A percentile compares a stretch with the other conserved stretches of the same genome.
phyloP scores from a whole-genome alignment of 2,113 vertebrate species.

The Murina feae region DNA sequence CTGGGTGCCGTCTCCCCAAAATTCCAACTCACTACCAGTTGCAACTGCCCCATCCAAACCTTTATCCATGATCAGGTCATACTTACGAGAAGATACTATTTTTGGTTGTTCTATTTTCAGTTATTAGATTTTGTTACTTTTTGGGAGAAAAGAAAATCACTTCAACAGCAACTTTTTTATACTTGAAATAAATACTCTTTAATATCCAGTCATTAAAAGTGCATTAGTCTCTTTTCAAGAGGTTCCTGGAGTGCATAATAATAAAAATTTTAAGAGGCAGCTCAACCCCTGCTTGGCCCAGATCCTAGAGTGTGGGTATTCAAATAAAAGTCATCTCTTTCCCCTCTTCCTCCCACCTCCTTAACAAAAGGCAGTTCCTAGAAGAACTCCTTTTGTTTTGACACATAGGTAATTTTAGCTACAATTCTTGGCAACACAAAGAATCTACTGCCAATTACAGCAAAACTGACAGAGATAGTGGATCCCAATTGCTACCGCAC shows the following conservation, averaged over 20 bases:
- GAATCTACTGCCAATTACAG: not conserved
- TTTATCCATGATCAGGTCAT: not conserved
- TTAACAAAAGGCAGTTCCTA: not conserved
- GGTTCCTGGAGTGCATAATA: slow-evolving; percentile 46
- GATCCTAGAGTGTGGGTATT: slow-evolving; percentile 46
- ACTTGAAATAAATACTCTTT: slow-evolving; percentile 52
- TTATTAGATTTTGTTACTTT: slow-evolving; percentile 14
- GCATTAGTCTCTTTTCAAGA: slow-evolving; percentile 39
- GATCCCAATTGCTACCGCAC: not conserved
- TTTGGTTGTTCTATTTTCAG: slow-evolving; percentile 35
- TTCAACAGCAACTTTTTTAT: slow-evolving; percentile 41
- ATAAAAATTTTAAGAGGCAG: slow-evolving; percentile 67
- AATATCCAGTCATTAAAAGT: slow-evolving; percentile 54
- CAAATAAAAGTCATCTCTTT: slow-evolving; percentile 42
- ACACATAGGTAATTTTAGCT: slow-evolving; percentile 22
- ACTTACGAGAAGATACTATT: slow-evolving; percentile 16
- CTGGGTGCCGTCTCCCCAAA: not conserved
- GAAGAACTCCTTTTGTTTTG: slow-evolving; percentile 42
- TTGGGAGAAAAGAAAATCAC: slow-evolving; percentile 39
- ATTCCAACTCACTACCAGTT: not conserved
- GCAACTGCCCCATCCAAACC: not conserved
- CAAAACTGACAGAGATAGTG: not conserved
- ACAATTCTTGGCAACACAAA: not conserved
- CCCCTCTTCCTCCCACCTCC: not conserved
- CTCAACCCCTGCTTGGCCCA: slow-evolving; percentile 40